These are phyloP conservation scores for Orientallactaga bullata DNA, from an alignment of 2,113 vertebrate species.

Conservation along the genomic window DNA sequence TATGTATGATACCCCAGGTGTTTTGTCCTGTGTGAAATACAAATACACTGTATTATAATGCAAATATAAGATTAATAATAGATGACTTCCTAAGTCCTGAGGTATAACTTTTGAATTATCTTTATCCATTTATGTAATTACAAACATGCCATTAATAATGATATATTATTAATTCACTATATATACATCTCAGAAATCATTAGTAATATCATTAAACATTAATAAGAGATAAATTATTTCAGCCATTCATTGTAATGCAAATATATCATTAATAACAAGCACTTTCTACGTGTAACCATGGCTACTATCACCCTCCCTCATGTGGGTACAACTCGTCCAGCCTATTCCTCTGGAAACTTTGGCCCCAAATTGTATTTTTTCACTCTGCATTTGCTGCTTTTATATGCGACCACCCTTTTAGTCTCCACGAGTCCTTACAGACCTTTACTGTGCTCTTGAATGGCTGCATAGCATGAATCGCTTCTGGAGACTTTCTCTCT, in stretches of 20 bases:
- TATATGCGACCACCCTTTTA: background rate
- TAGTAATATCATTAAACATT: background rate
- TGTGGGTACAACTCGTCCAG: background rate
- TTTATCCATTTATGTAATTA: background rate
- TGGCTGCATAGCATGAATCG: background rate
- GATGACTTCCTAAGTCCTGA: background rate
- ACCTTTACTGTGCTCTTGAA: conserved; percentile 39
- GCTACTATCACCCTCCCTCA: background rate
- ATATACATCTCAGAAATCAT: background rate
- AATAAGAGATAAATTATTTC: background rate
- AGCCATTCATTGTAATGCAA: background rate
- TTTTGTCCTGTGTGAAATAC: background rate
- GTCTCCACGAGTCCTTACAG: conserved; percentile 21
- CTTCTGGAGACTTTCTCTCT: background rate
- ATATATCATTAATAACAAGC: background rate
- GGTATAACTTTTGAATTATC: conserved; percentile 2
- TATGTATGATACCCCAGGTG: background rate
- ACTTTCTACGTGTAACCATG: background rate
- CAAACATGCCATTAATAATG: background rate
- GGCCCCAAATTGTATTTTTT: background rate
- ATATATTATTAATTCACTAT: background rate
- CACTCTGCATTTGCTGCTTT: background rate
- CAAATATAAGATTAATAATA: conserved; percentile 13
- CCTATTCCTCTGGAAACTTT: background rate
- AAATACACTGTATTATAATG: conserved; percentile 21